Evolutionary conservation across 1,140 invertebrate species (phyloP), one percentile per base, ranked within the genome.

Genomic region (Muscidifurax raptorellus): DNA sequence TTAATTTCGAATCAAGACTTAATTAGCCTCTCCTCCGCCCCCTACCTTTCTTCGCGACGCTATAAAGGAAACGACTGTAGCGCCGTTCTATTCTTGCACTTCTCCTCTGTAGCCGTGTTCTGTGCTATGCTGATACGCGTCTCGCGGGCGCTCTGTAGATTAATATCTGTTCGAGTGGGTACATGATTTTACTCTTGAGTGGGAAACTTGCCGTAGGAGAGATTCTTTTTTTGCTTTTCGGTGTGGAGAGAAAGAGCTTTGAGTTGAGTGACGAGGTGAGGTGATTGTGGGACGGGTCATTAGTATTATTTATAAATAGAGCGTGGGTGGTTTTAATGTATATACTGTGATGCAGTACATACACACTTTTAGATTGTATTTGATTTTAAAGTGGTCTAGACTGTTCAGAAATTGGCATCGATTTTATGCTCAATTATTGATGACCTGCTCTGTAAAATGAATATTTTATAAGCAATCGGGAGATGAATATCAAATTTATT

Each of bases 1-100:
- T 83, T 69, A 77, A 76, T 83, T 83, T 76, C 72, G 30, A 76
- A 76, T 83, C 36, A 83, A 47, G 59, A 77, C 52, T 64, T 83
- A 77, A 77, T 83, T 83, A 83, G 36, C 22, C 15, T 22, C 27
- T 7, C 1, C 52, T n/a, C 52, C 36, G 9, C 36, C 36, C n/a
- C 36, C 36, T 40, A 59, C 18, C 52, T 59, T 59, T 59, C 52
- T 59, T 59, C 52, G 52, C 52, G 22, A 59, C 22, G 28, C 66
- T 47, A 25, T 15, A 59, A 72, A 72, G 47, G 47, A 7, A n/a
- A 82, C 67, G 18, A 40, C 52, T 13, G 9, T 32, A 25, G 30
- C 36, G 27, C 5, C 25, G 12, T 74, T 82, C 80, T 75, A 82
- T 82, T 82, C 52, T 75, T 36, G 40, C 28, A 30, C 13, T 47